These are phyloP conservation scores for Copidosoma floridanum DNA, from an alignment of 1,140 invertebrate species.

Conservation along the genomic window DNA sequence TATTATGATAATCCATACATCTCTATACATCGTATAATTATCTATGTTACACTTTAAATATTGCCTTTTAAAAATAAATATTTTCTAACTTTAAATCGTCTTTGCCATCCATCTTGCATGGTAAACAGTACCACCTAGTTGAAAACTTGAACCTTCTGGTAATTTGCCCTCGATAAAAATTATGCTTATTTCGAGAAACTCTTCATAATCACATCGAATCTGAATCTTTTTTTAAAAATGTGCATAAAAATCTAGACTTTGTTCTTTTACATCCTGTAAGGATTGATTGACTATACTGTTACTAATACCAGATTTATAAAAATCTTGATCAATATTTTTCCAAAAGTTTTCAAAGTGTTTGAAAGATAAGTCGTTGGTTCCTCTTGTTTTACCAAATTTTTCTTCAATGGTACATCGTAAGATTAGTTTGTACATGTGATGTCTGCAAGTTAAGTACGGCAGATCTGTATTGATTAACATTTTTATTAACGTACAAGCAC, in stretches of 20 bases:
- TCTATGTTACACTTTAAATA: too few relatives aligned
- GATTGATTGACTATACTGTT: background rate
- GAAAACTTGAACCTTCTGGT: conserved; percentile 26
- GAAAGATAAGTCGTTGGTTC: background rate
- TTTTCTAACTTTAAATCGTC: conserved; percentile 48
- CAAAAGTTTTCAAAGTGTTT: background rate
- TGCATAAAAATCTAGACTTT: background rate
- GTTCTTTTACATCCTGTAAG: too few relatives aligned
- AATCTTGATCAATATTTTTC: too few relatives aligned
- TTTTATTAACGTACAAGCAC: conserved; percentile 37
- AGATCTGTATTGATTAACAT: conserved; percentile 33
- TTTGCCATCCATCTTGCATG: conserved; percentile 48
- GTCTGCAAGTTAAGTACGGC: conserved; percentile 42
- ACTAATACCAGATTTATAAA: background rate
- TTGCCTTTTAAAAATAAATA: conserved; percentile 41
- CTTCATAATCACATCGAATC: too few relatives aligned
- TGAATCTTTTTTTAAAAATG: conserved; percentile 31
- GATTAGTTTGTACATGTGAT: too few relatives aligned
- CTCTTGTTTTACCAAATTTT: conserved; percentile 1
- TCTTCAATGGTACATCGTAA: conserved; percentile 35
- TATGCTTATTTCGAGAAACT: too few relatives aligned
- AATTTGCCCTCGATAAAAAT: conserved; percentile 25
- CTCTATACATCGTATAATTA: too few relatives aligned
- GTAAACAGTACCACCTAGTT: conserved; percentile 39
- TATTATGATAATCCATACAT: too few relatives aligned